A percentile compares a stretch with the other conserved stretches of the same genome.
phyloP scores from a whole-genome alignment of 2,113 vertebrate genomes.

The Raja brachyura region DNA sequence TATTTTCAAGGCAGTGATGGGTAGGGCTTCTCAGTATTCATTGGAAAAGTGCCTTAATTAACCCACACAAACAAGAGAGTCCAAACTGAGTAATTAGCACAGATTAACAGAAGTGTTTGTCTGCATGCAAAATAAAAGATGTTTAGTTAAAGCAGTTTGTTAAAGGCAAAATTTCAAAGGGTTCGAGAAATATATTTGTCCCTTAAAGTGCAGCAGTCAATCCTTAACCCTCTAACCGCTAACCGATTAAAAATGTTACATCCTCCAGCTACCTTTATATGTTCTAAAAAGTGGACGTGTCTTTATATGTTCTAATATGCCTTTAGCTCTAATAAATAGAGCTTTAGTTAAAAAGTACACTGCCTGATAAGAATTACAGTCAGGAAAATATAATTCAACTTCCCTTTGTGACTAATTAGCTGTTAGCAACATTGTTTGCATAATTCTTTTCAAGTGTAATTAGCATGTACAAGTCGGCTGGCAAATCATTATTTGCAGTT shows the following conservation, averaged over 20 bases:
- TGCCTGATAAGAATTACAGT: conserved; percentile 47
- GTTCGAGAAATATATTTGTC: background rate
- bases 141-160: conserved; percentile 43
- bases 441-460: conserved; percentile 55
- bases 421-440: conserved; percentile 52
- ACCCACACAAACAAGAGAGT: conserved; percentile 47
- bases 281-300: background rate
- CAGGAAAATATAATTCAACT: conserved; percentile 54
- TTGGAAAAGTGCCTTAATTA: conserved; percentile 53
- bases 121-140: conserved; percentile 47
- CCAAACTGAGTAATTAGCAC: conserved; percentile 48
- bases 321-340: conserved; percentile 46
- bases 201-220: conserved; percentile 29
- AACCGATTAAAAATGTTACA: background rate
- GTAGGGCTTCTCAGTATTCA: conserved; percentile 44
- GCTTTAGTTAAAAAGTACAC: conserved; percentile 53
- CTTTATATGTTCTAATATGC: background rate
- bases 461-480: conserved; percentile 50
- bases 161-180: conserved; percentile 47
- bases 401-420: conserved; percentile 66
- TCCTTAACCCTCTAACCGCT: conserved; percentile 18
- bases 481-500: background rate
- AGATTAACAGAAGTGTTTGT: conserved; percentile 50
- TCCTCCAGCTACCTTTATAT: background rate
- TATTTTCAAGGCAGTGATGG: conserved; percentile 44